Base-by-base conservation (phyloP, 2,113 vertebrate species). In the Heteronetta atricapilla region DNA sequence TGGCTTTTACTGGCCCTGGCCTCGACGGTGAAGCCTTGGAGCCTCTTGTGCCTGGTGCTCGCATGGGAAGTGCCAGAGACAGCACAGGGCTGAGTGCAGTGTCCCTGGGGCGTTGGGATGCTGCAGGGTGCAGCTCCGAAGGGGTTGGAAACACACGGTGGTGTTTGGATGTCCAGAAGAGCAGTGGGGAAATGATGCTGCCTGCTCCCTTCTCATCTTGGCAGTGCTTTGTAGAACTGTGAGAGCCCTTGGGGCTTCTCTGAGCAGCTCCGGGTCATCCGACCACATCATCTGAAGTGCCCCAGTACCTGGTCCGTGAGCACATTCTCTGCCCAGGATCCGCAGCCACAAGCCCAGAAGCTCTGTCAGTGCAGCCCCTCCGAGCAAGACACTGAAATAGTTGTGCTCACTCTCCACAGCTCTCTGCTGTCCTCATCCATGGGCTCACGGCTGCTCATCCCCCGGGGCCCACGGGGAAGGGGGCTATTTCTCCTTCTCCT, bases 401-500 rank as follows among this genome's bases (percentile, higher is more conserved):
- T 69, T 68, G 11, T 5, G 0, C 26, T 29, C 56, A 19, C 23
- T 33, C 42, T 82, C n/a, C 33, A 3, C 72, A 21, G 68, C 2
- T 1, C 46, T 73, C 73, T 44, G 19, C 50, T 73, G 34, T 53
- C 82, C 60, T 46, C 40, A 29, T 82, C 52, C 44, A 4, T 0
- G 8, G 40, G n/a, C 84, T 89, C 4, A 2, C 66, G 62, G 28
- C 31, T 15, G 28, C 28, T 64, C 11, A 33, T 38, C 31, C 93
- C 46, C 62, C 16, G 7, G 26, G 50, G 12, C 28, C 46, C 7
- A 0, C 5, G 0, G 25, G 36, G 33, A 53, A 23, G 2, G 34
- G 25, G 26, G 13, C 36, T 78, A 97, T n/a, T 96, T 76, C 56
- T 95, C 90, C 93, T 98, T 98, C 72, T 98, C 97, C 55, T 31